Evolutionary conservation across 2,797 vertebrate species (phyloP).

Genomic region (Mionectes olivaceus): DNA sequence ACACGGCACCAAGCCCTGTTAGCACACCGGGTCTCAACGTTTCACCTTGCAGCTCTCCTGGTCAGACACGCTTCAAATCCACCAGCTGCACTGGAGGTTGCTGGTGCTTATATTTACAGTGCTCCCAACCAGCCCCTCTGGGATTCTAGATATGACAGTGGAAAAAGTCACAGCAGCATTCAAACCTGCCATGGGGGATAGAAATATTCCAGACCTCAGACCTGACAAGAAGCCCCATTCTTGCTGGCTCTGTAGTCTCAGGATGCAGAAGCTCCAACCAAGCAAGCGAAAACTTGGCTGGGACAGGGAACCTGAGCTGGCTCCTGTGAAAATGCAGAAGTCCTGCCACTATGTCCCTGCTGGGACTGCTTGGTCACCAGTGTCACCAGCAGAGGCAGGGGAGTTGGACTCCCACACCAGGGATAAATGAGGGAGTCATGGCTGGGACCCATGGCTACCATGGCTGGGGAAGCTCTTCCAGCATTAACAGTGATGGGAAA

Average conservation of each 20-base stretch:
- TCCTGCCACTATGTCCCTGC: not conserved
- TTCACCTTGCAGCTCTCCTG: not conserved
- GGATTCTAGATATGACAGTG: not conserved
- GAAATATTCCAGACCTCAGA: not conserved
- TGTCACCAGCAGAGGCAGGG: not conserved
- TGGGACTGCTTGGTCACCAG: not conserved
- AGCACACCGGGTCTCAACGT: not conserved
- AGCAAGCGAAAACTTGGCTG: accelerated
- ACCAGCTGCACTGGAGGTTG: not conserved
- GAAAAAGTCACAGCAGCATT: not conserved
- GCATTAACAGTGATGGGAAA: not conserved
- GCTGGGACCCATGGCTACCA: too few species aligned
- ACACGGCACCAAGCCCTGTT: not conserved
- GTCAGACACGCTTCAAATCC: not conserved
- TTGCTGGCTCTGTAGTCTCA: not conserved
- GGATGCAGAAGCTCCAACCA: not conserved
- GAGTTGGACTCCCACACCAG: not conserved
- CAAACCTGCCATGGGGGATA: not conserved
- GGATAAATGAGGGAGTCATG: not conserved
- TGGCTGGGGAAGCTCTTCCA: not conserved
- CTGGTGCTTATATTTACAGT: not conserved
- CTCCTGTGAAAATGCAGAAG: not conserved
- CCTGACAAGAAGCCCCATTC: not conserved
- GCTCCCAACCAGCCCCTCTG: not conserved
- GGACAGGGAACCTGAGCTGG: not conserved